Base-by-base conservation (phyloP, 2,797 vertebrate species). In the Pelobates cultripes region DNA sequence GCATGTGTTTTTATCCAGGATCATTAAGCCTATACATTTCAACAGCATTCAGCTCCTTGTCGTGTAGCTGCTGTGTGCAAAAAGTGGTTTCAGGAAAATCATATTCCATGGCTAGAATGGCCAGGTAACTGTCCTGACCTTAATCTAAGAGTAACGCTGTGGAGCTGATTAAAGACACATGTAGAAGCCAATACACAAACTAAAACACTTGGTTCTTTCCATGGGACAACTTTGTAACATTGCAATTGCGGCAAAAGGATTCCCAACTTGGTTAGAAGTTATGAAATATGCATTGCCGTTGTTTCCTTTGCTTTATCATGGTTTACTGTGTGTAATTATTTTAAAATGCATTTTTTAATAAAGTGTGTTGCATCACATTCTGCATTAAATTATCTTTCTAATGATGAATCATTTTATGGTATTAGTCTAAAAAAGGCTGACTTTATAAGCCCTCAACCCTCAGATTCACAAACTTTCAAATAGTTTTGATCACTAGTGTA, bases 31-130 rank as follows among this genome's bases (percentile, higher is more conserved):
- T 51, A 6, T 51, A 51, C 10, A 51, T 51, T 51, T 51, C 5
- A 51, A 6, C 47, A 51, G 5, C 5, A 51, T 51, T 10, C 47
- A 51, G 47, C 47, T 51, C 47, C 47, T 6, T 51, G 60, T 63
- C 60, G 14, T 63, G 60, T 63, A 7, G 60, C 60, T 28, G 60
- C 60, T 63, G 60, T 63, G 60, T 63, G 60, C 60, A 63, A 63
- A 3, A 63, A 15, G 60, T 63, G 60, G 7, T 63, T 63, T 63
- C 60, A 15, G 14, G 60, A 63, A 7, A 63, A 3, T 63, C 60
- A 63, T 63, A 63, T 63, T 63, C 17, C 60, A 63, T 3, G 2
- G 60, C 60, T 63, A 13, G 60, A 63, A 63, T 3, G 60, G 60
- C 60, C 60, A 7, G 60, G 60, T 5, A 63, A 63, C 3, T 7